Evolutionary conservation across 2,113 vertebrate genomes (phyloP).

Genomic region (Erinaceus europaeus): DNA sequence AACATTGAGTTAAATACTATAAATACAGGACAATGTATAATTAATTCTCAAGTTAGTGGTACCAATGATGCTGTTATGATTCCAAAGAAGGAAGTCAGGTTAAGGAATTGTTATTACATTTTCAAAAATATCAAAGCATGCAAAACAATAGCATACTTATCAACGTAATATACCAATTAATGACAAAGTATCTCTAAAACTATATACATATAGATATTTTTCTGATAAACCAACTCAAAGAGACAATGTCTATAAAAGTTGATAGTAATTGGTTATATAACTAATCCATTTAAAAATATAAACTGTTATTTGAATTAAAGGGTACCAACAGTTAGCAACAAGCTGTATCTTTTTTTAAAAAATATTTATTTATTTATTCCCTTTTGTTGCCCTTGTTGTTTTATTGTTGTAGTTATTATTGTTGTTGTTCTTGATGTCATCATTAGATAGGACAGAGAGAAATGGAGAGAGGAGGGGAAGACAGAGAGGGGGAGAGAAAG

Average conservation of each 20-base stretch:
- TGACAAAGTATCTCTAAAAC: neutral
- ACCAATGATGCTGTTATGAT: neutral
- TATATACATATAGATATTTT: neutral
- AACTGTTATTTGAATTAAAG: slow-evolving; percentile 7
- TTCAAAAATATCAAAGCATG: slow-evolving; percentile 11
- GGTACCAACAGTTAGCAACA: neutral
- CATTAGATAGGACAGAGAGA: too few relatives aligned
- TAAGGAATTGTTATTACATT: slow-evolving; percentile 1
- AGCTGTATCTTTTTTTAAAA: neutral
- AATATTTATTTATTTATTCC: too few relatives aligned
- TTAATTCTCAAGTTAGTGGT: neutral
- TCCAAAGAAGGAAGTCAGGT: neutral
- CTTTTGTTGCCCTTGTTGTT: too few relatives aligned
- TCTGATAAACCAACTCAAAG: slow-evolving; percentile 5
- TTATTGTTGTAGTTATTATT: too few relatives aligned
- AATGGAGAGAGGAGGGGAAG: too few relatives aligned
- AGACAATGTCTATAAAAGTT: neutral
- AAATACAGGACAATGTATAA: too few relatives aligned
- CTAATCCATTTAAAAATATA: neutral
- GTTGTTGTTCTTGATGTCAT: too few relatives aligned
- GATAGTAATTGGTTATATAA: neutral
- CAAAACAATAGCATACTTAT: neutral
- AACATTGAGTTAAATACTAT: too few relatives aligned
- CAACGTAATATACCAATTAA: neutral
- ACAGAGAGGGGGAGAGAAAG: too few relatives aligned